Evolutionary conservation across 2,113 vertebrate genomes (phyloP).

Genomic region (Oryzias curvinotus): DNA sequence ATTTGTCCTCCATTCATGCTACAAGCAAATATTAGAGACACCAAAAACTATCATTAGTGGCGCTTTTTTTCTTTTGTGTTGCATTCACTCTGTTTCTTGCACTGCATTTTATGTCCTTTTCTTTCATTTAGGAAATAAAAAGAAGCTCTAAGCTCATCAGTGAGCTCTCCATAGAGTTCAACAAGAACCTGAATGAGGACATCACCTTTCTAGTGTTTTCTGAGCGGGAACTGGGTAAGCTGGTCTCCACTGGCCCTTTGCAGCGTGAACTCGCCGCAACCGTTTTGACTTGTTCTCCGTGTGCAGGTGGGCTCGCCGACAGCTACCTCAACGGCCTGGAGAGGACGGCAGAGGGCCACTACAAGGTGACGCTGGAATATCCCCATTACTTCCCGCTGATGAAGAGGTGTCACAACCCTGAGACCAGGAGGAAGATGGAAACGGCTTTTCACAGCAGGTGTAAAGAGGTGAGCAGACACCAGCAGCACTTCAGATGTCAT

Average conservation of each 20-base stretch:
- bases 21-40: no score
- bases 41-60: no score
- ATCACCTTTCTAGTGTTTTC: constrained; percentile 84
- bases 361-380: constrained; percentile 90
- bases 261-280: neutral
- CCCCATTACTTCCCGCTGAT: constrained; percentile 93
- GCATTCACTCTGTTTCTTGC: neutral
- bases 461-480: constrained; percentile 82
- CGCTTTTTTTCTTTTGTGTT: no score
- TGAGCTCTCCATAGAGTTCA: constrained; percentile 93
- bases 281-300: neutral
- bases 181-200: constrained; percentile 93
- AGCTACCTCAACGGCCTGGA: constrained; percentile 88
- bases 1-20: no score
- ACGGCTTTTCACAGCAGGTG: constrained; percentile 90
- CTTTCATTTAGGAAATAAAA: constrained; percentile 85
- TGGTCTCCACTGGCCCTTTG: neutral
- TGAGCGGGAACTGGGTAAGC: constrained; percentile 86
- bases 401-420: constrained; percentile 89
- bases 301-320: constrained; percentile 84
- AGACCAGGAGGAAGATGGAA: constrained; percentile 92
- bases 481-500: no score
- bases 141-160: constrained; percentile 85
- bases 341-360: constrained; percentile 75
- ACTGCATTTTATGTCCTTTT: neutral